Evolutionary conservation across 1,140 invertebrate species (phyloP), one percentile per base, ranked within the genome.

Genomic region (Nixonia krombeini): DNA sequence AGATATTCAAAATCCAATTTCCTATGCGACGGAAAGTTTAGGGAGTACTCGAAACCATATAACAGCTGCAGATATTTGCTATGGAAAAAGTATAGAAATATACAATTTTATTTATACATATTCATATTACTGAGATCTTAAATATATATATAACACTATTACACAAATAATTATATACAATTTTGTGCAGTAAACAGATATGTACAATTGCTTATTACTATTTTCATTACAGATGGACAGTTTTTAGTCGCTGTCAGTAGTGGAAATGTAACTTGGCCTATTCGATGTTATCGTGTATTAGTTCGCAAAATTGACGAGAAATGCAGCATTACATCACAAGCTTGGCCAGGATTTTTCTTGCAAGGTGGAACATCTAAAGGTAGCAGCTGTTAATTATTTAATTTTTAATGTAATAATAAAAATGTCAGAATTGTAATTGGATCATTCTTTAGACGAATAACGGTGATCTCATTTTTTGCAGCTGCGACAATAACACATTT

Each of bases 301-400:
- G 88, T 89, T 41, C 78, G 88, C 38, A 88, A 87, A 79, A 87
- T 66, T 76, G 88, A 86, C 71, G 87, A 89, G 18, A 87, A 86
- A 64, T 89, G 79, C 58, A 80, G 80, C 8, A 89, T 93, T 37
- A 88, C 81, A 28, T 92, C 90, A 70, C 90, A 93, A 78, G 90
- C 93, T 4, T 86, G 94, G 68, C 90, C 94, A 1, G 93, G 94
- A 73, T 94, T 96, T 66, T 95, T 93, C 70, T 78, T 94, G 7
- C 89, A 89, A 73, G 90, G 90, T 75, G 87, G 85, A 62, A 86
- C 86, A 18, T 81, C 76, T 25, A 87, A 87, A 59, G 88, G 84
- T 52, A 80, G 75, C 66, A 64, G 61, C 44, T 76, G 59, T 47
- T 35, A 51, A 9, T 46, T 2, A 25, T 59, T 41, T 16, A 53